Conservation (phyloP, 2,888 invertebrate genomes). For the Lasioglossum villosulum region DNA sequence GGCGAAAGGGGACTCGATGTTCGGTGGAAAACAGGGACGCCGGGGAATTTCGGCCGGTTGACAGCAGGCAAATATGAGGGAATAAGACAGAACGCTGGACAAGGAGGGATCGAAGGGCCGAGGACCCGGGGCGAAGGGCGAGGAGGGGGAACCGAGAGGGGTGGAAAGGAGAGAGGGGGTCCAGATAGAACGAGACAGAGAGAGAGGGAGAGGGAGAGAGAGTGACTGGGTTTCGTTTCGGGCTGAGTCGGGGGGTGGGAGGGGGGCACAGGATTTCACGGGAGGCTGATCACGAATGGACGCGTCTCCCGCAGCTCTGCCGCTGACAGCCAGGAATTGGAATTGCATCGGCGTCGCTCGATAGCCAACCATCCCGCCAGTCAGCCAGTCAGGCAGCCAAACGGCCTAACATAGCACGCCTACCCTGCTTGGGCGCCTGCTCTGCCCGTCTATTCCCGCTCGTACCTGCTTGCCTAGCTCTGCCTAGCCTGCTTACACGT, state of each 20-base stretch:
- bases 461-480: constrained; percentile 41
- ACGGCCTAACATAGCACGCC: constrained; percentile 72
- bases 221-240: constrained; percentile 72
- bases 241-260: constrained; percentile 58
- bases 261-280: constrained; percentile 83
- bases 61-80: constrained; percentile 63
- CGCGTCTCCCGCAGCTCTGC: constrained; percentile 84
- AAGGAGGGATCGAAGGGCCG: constrained; percentile 57
- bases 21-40: constrained; percentile 70
- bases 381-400: constrained; percentile 75
- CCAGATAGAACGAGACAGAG: constrained; percentile 61
- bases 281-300: constrained; percentile 84
- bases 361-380: constrained; percentile 82
- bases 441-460: constrained; percentile 49
- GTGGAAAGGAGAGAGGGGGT: constrained; percentile 31
- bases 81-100: constrained; percentile 66
- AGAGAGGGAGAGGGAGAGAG: constrained; percentile 62
- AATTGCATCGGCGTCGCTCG: constrained; percentile 85
- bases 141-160: background rate
- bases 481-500: constrained; percentile 22
- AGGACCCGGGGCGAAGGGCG: constrained; percentile 14
- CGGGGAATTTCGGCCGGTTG: constrained; percentile 63
- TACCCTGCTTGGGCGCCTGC: constrained; percentile 66
- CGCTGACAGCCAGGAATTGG: constrained; percentile 85
- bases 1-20: constrained; percentile 72